Base-by-base conservation (phyloP, 1,140 invertebrate genomes). In the Antheraea pernyi region DNA sequence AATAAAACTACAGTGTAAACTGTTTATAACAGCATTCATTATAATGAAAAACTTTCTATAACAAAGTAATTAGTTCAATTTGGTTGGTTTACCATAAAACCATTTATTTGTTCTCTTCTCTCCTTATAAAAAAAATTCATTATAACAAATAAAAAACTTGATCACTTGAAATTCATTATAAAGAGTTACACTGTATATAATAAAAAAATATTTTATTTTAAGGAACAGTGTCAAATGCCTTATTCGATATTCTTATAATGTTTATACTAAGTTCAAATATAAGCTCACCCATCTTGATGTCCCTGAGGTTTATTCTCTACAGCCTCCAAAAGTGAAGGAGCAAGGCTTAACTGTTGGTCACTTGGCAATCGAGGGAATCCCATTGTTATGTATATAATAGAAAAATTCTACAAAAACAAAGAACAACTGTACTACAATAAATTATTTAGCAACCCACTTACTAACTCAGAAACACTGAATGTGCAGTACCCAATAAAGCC, bases 311-410 rank as follows among this genome's bases (percentile, higher is more conserved):
- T 97, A 61, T 95, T 95, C 79, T 97, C 96, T 19, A 98, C 92
- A 74, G 97, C 95, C 81, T 95, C 95, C 16, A 99, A 91, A 64
- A 99, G 81, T 70, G 94, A 93, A 19, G 97, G 96, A 18, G 97
- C 93, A 62, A 98, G 88, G 79, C 95, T 94, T 6, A 95, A 93
- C 91, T 98, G 97, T 77, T 96, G 95, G 16, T 95, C 95, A 48
- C 95, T 89, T 42, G 95, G 94, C 73, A 98, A 91, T 72, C 98
- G 92, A 2, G 97, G 97, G 93, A 95, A 99, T 18, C 98, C 97
- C 94, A 98, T 95, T 89, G 97, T 98, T 59, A 99, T 96, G 83
- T 98, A 99, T 81, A 99, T 97, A 67, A 98, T 97, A 59, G 97
- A 96, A 85, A 99, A 98, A 92, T 99, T 99, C 96, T 98, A 94